A percentile compares a stretch with the other conserved stretches of the same genome.
These are phyloP conservation scores for Oxycera nigricornis DNA, from an alignment of 2,888 invertebrate species.

Conservation along the genomic window DNA sequence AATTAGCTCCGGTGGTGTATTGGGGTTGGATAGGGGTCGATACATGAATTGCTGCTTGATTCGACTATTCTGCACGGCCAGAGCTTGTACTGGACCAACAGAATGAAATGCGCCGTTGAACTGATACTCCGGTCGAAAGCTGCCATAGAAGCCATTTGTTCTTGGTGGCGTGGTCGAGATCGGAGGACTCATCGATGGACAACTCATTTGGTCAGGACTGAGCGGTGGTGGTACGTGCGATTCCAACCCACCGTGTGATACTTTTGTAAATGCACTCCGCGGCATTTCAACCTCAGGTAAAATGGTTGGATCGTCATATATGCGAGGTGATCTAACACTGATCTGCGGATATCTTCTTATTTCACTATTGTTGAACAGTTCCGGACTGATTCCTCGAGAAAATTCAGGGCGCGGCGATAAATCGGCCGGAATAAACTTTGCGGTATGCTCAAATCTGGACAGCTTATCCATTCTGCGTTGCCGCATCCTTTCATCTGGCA, in stretches of 20 bases:
- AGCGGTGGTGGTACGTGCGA: constrained; percentile 72
- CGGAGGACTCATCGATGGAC: constrained; percentile 81
- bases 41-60: constrained; percentile 60
- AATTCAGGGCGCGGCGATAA: constrained; percentile 54
- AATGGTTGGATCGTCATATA: constrained; percentile 61
- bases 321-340: constrained; percentile 52
- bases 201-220: constrained; percentile 78
- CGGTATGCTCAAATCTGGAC: constrained; percentile 63
- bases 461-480: constrained; percentile 64
- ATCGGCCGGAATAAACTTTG: constrained; percentile 60
- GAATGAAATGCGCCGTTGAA: constrained; percentile 61
- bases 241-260: constrained; percentile 59
- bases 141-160: constrained; percentile 57
- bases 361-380: constrained; percentile 56
- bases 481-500: constrained; percentile 82
- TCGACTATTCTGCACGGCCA: constrained; percentile 56
- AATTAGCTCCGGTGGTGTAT: constrained; percentile 54
- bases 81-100: constrained; percentile 57
- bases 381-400: constrained; percentile 40
- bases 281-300: constrained; percentile 61
- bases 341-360: constrained; percentile 58
- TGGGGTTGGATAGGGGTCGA: constrained; percentile 50
- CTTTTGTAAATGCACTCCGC: constrained; percentile 87
- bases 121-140: constrained; percentile 60
- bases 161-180: constrained; percentile 68